Evolutionary conservation across 2,888 invertebrate species (phyloP).

Genomic region (Dolichomitus sp.): DNA sequence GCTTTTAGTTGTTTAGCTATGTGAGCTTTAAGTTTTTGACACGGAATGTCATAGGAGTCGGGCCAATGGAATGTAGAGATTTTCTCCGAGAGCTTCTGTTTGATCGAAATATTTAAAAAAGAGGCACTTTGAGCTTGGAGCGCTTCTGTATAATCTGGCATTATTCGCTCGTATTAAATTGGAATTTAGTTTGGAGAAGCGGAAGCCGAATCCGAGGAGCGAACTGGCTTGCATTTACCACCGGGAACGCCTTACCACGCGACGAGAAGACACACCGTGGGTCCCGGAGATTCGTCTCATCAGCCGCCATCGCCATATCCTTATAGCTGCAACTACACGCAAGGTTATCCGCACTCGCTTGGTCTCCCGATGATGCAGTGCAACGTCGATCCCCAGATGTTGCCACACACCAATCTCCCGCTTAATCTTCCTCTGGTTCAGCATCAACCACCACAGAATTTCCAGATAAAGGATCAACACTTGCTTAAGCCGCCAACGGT

Average conservation of each 20-base stretch:
- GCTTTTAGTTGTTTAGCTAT: too few relatives aligned
- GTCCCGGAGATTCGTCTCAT: slow-evolving; percentile 96
- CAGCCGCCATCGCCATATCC: slow-evolving; percentile 87
- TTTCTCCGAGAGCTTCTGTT: too few relatives aligned
- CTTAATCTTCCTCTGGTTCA: slow-evolving; percentile 94
- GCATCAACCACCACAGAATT: slow-evolving; percentile 94
- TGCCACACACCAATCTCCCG: slow-evolving; percentile 94
- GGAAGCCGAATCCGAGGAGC: slow-evolving; percentile 85
- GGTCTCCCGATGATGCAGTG: slow-evolving; percentile 81
- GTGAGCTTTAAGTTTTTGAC: too few relatives aligned
- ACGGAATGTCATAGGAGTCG: too few relatives aligned
- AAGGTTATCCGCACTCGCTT: slow-evolving; percentile 79
- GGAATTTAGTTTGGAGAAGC: slow-evolving; percentile 86
- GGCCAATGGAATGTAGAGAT: too few relatives aligned
- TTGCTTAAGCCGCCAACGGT: slow-evolving; percentile 97
- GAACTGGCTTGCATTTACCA: slow-evolving; percentile 81
- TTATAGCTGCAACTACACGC: slow-evolving; percentile 80
- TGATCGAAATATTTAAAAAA: too few relatives aligned
- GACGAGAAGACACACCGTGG: slow-evolving; percentile 96
- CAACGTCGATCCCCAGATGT: slow-evolving; percentile 87
- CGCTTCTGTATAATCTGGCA: background rate
- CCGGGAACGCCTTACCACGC: slow-evolving; percentile 87
- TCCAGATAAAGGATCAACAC: slow-evolving; percentile 97
- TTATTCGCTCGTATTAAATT: slow-evolving; percentile 21
- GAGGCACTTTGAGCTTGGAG: background rate